These are phyloP conservation scores for Podocnemis expansa DNA, from an alignment of 2,113 vertebrate species.

Conservation along the genomic window DNA sequence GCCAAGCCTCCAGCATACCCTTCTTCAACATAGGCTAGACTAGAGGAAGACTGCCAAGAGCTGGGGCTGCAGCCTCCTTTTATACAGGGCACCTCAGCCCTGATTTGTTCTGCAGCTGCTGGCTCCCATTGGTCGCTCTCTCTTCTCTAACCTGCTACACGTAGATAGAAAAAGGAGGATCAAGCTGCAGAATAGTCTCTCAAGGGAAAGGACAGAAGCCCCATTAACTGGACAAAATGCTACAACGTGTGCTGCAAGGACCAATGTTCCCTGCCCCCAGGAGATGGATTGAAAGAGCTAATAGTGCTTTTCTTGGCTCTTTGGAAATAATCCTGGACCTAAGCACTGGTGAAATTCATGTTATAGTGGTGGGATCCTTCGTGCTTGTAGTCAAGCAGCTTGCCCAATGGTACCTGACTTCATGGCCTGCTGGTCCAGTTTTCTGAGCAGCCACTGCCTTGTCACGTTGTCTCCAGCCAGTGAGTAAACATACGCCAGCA, in stretches of 20 bases:
- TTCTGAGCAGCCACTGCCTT: background rate
- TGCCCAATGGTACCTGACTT: conserved; percentile 10
- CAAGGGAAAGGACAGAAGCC: background rate
- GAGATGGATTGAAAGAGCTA: background rate
- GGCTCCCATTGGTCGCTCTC: too few relatives aligned
- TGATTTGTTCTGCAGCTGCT: too few relatives aligned
- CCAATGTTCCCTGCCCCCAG: background rate
- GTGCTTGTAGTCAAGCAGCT: background rate
- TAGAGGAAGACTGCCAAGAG: too few relatives aligned
- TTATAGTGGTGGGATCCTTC: too few relatives aligned
- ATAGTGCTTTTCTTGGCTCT: background rate
- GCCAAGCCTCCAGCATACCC: too few relatives aligned
- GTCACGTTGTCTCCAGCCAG: conserved; percentile 63
- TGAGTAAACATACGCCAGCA: conserved; percentile 82
- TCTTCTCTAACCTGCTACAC: too few relatives aligned
- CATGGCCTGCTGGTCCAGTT: conserved; percentile 37
- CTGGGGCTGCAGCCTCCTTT: too few relatives aligned
- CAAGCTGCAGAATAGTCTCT: background rate
- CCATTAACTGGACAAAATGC: background rate
- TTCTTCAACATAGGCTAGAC: too few relatives aligned
- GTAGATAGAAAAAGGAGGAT: background rate
- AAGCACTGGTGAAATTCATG: background rate
- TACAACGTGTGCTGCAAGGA: background rate
- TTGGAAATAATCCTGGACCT: background rate
- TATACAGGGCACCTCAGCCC: too few relatives aligned